These are phyloP conservation scores for Pungitius pungitius DNA, from an alignment of 2,113 vertebrate genomes.

Conservation along the genomic window DNA sequence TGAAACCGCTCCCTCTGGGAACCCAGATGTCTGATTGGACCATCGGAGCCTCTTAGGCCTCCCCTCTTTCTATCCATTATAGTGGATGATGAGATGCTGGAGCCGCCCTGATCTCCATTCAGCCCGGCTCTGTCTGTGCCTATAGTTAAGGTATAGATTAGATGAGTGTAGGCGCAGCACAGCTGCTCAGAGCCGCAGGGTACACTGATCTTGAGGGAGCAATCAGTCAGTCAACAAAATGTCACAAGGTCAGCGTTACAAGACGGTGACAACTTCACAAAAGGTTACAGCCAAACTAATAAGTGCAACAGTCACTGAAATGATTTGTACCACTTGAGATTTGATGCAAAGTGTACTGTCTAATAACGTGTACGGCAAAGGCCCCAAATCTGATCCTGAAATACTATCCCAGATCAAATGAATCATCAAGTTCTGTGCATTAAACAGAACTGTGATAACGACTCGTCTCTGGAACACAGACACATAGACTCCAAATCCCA, in stretches of 20 bases:
- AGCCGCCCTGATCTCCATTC: conserved; percentile 62
- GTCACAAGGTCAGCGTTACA: conserved; percentile 72
- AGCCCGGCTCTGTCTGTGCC: conserved; percentile 53
- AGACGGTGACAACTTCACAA: conserved; percentile 70
- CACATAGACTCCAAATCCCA: neutral
- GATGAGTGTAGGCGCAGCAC: conserved; percentile 67
- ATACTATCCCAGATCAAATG: conserved; percentile 46
- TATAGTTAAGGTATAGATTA: conserved; percentile 73
- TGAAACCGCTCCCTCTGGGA: conserved; percentile 63
- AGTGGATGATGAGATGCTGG: conserved; percentile 51
- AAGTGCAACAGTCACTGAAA: conserved; percentile 55
- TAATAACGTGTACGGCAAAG: conserved; percentile 36
- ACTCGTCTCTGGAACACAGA: conserved; percentile 15
- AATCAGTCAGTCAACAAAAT: conserved; percentile 79
- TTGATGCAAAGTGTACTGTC: conserved; percentile 37
- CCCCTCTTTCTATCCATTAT: conserved; percentile 59
- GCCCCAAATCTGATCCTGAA: conserved; percentile 19
- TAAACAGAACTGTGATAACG: conserved; percentile 59
- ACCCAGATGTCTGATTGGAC: conserved; percentile 69
- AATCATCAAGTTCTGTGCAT: conserved; percentile 48
- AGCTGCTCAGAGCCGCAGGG: conserved; percentile 75
- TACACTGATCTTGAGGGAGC: conserved; percentile 68
- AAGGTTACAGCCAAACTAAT: conserved; percentile 74
- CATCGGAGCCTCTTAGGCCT: conserved; percentile 57
- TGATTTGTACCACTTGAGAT: neutral